Evolutionary conservation across 2,888 invertebrate genomes (phyloP), one percentile per base, ranked within the genome.

Genomic region (Spilarctia lutea): DNA sequence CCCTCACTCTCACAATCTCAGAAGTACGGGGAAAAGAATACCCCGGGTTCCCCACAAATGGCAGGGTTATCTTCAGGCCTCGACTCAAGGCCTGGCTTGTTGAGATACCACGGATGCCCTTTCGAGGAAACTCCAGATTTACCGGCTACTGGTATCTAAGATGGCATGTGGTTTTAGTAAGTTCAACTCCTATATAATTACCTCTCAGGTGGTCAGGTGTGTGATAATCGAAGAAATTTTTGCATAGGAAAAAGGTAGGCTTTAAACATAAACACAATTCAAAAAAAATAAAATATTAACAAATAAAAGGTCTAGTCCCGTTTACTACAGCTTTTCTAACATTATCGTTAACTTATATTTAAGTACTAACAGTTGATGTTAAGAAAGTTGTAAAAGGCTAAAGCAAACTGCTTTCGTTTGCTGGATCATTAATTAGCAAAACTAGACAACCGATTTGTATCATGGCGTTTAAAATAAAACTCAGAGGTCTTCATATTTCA

Each of bases 391-490:
- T 2, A 79, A 75, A 81, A 76, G 73, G 73, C 74, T 75, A 68
- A 63, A 73, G 76, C 72, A 75, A 65, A 63, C 20, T 81, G 68
- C 42, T 42, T 71, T 79, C 77, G 79, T 88, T 85, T 81, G 78
- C 77, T 82, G 80, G 80, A 86, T 85, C 85, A 86, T 90, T 92
- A 89, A 90, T 92, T 90, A 90, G 84, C 85, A 79, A 86, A 89
- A 87, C 87, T 85, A 89, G 89, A 88, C 86, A 86, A 85, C 86
- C 88, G 91, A 91, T 91, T 82, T 86, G 83, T 87, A 92, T 92
- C 92, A 82, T 79, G 79, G 68, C 86, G 82, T 87, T 85, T 78
- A 87, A 86, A 89, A 91, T 88, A 90, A 87, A 89, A 90, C 89
- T 85, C 89, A 87, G 85, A 86, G 83, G 88, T 83, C 80, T 75